Evolutionary conservation across 2,888 invertebrate genomes (phyloP).

Genomic region (Caenorhabditis doughertyi): DNA sequence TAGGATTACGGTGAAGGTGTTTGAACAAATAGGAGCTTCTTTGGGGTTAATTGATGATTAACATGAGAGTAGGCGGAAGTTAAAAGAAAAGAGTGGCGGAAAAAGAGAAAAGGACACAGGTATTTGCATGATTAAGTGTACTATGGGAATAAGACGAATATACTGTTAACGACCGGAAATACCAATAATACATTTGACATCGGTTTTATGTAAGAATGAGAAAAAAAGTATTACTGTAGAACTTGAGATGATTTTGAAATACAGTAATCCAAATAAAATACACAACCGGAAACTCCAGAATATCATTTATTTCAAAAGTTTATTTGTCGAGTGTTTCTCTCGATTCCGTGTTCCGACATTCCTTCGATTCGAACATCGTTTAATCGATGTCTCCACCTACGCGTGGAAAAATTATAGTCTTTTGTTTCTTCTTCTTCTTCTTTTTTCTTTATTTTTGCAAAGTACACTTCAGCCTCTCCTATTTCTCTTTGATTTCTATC

Average conservation of each 20-base stretch:
- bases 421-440: constrained; percentile 45
- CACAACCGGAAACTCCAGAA: no score
- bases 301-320: no score
- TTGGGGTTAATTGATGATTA: constrained; percentile 38
- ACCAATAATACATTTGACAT: neutral
- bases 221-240: neutral
- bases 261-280: no score
- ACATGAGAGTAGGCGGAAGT: constrained; percentile 26
- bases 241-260: neutral
- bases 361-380: constrained; percentile 22
- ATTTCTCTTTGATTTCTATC: constrained; percentile 16
- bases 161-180: constrained; percentile 4
- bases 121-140: constrained; percentile 41
- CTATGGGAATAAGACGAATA: constrained; percentile 3
- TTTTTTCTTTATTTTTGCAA: constrained; percentile 51
- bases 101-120: constrained; percentile 3
- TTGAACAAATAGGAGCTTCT: constrained; percentile 41
- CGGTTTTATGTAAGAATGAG: neutral
- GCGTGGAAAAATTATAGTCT: constrained; percentile 49
- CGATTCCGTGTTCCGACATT: neutral
- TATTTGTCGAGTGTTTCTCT: neutral
- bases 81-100: constrained; percentile 27
- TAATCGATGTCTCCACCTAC: constrained; percentile 30
- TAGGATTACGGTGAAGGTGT: constrained; percentile 44
- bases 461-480: constrained; percentile 44